Percentiles rank a stretch among this genome's conserved stretches.
Evolutionary conservation across 2,113 vertebrate genomes (phyloP).

Genomic region (Neoarius graeffei): DNA sequence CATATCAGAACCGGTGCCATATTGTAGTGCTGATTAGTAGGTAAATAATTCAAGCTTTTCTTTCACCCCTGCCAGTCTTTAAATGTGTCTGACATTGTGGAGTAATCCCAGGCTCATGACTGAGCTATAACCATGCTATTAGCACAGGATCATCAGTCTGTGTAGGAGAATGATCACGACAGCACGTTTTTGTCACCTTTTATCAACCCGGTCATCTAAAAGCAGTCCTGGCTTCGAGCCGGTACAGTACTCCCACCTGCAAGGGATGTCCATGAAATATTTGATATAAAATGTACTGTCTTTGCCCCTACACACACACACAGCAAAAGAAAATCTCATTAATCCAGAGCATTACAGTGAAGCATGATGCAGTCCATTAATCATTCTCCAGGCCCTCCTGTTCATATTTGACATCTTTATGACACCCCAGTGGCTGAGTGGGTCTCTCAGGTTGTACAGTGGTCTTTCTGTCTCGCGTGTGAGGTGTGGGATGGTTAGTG

Average conservation of each 20-base stretch:
- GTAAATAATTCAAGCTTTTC: not conserved
- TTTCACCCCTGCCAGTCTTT: not conserved
- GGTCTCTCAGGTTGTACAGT: conserved; percentile 42
- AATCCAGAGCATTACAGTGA: conserved; percentile 45
- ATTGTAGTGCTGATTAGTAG: too few species aligned
- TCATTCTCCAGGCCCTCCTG: conserved; percentile 29
- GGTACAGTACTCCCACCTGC: conserved; percentile 27
- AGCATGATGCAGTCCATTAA: conserved; percentile 52
- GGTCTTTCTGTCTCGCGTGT: conserved; percentile 45
- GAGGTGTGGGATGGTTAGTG: conserved; percentile 44
- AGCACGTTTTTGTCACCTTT: not conserved
- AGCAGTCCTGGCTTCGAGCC: conserved; percentile 14
- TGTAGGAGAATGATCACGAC: not conserved
- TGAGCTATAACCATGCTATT: conserved; percentile 9
- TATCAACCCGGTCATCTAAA: not conserved
- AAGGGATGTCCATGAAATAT: conserved; percentile 39
- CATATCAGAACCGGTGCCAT: too few species aligned
- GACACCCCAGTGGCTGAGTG: conserved; percentile 47
- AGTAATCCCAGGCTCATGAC: not conserved
- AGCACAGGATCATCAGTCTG: not conserved
- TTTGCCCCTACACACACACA: conserved; percentile 26
- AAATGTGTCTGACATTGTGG: not conserved
- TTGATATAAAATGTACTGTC: conserved; percentile 45
- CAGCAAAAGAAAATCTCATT: conserved; percentile 46
- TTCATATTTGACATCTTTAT: conserved; percentile 44